These are phyloP conservation scores for Camelus dromedarius DNA, from an alignment of 2,113 vertebrate genomes.

Conservation along the genomic window DNA sequence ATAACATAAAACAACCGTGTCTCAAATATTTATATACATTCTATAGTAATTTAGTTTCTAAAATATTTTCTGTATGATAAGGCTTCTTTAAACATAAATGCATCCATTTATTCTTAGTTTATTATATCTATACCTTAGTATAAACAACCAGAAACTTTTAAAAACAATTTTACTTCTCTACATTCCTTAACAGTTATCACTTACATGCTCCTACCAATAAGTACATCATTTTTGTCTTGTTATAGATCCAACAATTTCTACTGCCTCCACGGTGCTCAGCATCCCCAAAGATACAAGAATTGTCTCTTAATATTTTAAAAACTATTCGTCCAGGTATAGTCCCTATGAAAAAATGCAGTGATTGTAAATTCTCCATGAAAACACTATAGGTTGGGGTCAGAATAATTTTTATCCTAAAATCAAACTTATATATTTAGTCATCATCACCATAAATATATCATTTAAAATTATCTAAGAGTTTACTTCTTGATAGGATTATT, in stretches of 20 bases:
- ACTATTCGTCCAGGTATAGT: conserved; percentile 51
- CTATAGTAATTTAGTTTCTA: not conserved
- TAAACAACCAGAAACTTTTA: not conserved
- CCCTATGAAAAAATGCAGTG: conserved; percentile 51
- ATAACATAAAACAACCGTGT: not conserved
- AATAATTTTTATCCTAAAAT: conserved; percentile 30
- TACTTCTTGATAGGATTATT: not conserved
- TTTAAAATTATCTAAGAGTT: conserved; percentile 36
- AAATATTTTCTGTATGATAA: not conserved
- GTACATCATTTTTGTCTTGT: conserved; percentile 43
- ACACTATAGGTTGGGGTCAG: not conserved
- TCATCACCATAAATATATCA: not conserved
- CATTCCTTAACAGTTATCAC: conserved; percentile 42
- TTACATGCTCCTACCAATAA: conserved; percentile 65
- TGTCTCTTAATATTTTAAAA: not conserved
- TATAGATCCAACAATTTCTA: conserved; percentile 60
- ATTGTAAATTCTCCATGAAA: conserved; percentile 32
- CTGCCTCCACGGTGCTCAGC: not conserved
- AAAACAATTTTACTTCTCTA: conserved; percentile 41
- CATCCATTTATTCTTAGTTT: conserved; percentile 10
- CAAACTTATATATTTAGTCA: not conserved
- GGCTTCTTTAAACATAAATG: not conserved
- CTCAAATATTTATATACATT: conserved; percentile 36
- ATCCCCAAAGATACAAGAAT: conserved; percentile 37
- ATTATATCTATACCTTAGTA: not conserved